Base-by-base conservation (phyloP, 2,113 vertebrate species). In the Corydoras sp. region DNA sequence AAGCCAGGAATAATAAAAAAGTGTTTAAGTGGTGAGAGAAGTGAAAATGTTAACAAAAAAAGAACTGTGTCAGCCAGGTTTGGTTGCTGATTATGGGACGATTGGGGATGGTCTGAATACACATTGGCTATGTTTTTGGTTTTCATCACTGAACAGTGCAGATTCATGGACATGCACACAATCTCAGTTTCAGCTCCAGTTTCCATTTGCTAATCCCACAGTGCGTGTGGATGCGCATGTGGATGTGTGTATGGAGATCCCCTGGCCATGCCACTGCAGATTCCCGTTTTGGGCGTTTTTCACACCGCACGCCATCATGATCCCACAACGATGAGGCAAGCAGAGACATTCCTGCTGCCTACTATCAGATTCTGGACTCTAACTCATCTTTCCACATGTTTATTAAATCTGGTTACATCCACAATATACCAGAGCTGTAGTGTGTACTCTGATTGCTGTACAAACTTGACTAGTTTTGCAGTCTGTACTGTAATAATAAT, bases 151-250 rank as follows among this genome's bases (percentile, higher is more conserved):
- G 30, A 56, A 72, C 68, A 62, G 62, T 72, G 58, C 75, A 68
- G 60, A 72, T 61, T 67, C 66, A 49, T 61, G 68, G 62, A 56
- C 54, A 32, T 54, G 32, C 68, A 65, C 65, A 72, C 54, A 35
- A 53, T 55, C 70, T 56, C 62, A 9, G 59, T 69, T 35, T 68
- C 65, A 54, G 51, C 65, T 74, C 43, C 50, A 72, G 69, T 80
- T 77, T 80, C 78, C 78, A 80, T 75, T 77, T 30, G 29, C 68
- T 71, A 80, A 80, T 68, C 58, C 43, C 53, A 73, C 65, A 14
- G 54, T 56, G 54, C 14, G 54, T 56, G 54, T 56, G 54, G 14
- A 56, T 56, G 54, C 15, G 54, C 54, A 56, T 56, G 13, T 56
- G 54, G 54, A 75, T 58, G 76, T 70, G 60, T 53, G 63, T 49